Percentiles rank a stretch among this genome's conserved stretches.
phyloP scores from a whole-genome alignment of 2,888 invertebrate genomes.

The Hipparchia sbordonii region DNA sequence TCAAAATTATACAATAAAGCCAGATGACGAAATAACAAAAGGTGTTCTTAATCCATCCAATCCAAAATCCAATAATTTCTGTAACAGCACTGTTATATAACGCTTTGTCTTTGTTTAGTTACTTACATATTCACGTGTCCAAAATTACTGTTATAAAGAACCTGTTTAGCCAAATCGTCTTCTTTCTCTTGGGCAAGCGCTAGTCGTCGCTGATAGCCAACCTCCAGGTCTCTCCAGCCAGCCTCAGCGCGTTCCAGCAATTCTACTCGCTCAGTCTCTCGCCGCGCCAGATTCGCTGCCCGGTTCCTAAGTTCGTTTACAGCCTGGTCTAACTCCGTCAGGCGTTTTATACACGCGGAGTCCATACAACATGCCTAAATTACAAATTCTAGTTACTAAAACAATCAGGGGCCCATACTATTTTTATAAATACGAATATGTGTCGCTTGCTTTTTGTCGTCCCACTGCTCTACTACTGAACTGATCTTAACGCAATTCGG shows the following conservation, averaged over 20 bases:
- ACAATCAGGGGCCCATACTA: not conserved
- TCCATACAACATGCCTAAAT: conserved; percentile 64
- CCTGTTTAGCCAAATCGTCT: conserved; percentile 59
- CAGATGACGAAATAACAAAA: too few species aligned
- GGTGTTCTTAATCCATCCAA: too few species aligned
- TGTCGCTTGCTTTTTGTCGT: not conserved
- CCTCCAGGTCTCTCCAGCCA: conserved; percentile 71
- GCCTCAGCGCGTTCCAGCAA: conserved; percentile 68
- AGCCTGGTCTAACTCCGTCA: conserved; percentile 53
- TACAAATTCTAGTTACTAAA: not conserved
- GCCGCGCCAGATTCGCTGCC: conserved; percentile 54
- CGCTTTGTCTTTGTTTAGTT: too few species aligned
- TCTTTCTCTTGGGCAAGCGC: conserved; percentile 60
- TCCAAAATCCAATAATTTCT: not conserved
- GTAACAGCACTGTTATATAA: too few species aligned
- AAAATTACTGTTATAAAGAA: conserved; percentile 33
- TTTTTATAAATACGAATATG: not conserved
- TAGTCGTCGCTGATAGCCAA: conserved; percentile 63
- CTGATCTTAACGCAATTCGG: not conserved
- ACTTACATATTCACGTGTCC: not conserved
- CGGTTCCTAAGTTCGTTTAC: conserved; percentile 59
- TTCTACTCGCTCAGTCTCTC: conserved; percentile 65
- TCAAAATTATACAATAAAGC: too few species aligned
- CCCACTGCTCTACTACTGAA: not conserved
- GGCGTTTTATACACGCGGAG: conserved; percentile 51